These are phyloP conservation scores for Sesia apiformis DNA, from an alignment of 2,888 invertebrate genomes.

Conservation along the genomic window DNA sequence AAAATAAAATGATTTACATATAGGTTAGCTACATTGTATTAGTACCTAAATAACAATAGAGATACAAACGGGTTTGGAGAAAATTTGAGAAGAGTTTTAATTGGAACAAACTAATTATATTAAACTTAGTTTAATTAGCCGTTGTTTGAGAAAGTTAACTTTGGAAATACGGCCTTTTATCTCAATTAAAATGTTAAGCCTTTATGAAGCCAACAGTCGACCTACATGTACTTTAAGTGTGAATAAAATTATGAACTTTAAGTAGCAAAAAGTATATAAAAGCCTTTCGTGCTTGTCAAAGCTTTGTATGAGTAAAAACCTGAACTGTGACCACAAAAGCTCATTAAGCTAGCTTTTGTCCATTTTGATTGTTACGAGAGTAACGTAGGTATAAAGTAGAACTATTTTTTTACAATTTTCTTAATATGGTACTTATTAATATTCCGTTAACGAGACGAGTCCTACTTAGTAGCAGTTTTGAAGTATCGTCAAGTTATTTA, in stretches of 20 bases:
- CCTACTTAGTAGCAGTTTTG: too few species aligned
- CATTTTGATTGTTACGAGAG: too few species aligned
- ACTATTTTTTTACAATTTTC: too few species aligned
- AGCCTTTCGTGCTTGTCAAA: background rate
- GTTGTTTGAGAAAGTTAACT: conserved; percentile 35
- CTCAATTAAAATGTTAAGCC: background rate
- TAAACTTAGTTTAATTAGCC: conserved; percentile 38
- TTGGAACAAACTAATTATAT: conserved; percentile 30
- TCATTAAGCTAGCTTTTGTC: background rate
- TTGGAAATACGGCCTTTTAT: conserved; percentile 11
- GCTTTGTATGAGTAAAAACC: background rate
- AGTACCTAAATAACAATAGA: too few species aligned
- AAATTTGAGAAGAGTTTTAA: conserved; percentile 9
- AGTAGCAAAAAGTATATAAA: background rate
- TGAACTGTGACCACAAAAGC: background rate
- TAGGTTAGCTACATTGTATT: too few species aligned
- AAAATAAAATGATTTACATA: too few species aligned
- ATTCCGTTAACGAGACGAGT: too few species aligned
- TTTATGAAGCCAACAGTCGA: background rate
- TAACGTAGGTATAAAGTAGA: too few species aligned
- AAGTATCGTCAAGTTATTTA: too few species aligned
- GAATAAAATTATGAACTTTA: background rate
- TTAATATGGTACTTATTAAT: too few species aligned
- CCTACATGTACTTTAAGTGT: too few species aligned
- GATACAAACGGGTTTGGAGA: too few species aligned